phyloP scores from a whole-genome alignment of 2,797 vertebrate species.

The Semotilus atromaculatus region DNA sequence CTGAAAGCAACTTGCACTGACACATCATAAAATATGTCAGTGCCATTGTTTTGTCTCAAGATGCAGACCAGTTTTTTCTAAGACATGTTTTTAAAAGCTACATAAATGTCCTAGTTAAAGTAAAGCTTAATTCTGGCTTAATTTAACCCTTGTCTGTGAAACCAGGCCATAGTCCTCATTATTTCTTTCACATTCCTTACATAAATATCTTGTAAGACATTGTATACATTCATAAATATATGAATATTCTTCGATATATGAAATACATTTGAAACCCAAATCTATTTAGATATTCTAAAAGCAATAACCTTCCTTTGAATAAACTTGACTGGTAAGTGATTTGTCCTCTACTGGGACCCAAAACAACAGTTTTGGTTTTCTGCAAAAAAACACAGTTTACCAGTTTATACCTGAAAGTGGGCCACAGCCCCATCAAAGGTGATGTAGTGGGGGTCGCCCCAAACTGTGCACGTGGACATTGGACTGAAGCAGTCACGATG shows the following conservation, averaged over 20 bases:
- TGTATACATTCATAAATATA: background rate
- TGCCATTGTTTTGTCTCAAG: too few species aligned
- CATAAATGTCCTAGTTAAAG: too few species aligned
- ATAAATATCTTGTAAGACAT: background rate
- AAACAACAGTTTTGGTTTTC: background rate
- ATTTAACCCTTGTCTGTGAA: too few species aligned
- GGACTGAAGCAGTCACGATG: constrained; percentile 62
- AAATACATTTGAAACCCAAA: background rate
- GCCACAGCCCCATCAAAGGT: constrained; percentile 68
- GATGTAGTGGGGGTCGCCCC: constrained; percentile 51
- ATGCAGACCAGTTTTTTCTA: too few species aligned
- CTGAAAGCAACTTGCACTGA: too few species aligned
- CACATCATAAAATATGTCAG: too few species aligned
- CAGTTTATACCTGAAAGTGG: constrained; percentile 65
- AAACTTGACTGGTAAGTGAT: accelerated
- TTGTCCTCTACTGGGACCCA: background rate
- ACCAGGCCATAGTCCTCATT: background rate
- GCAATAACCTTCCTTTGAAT: background rate
- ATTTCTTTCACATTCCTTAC: too few species aligned
- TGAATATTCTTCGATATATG: background rate
- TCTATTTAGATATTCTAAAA: background rate
- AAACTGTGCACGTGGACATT: constrained; percentile 58
- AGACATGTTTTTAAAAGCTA: too few species aligned
- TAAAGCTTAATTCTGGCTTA: too few species aligned
- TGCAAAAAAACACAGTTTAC: background rate